These are phyloP conservation scores for Mesochorus sp. DNA, from an alignment of 2,888 invertebrate genomes.

Conservation along the genomic window DNA sequence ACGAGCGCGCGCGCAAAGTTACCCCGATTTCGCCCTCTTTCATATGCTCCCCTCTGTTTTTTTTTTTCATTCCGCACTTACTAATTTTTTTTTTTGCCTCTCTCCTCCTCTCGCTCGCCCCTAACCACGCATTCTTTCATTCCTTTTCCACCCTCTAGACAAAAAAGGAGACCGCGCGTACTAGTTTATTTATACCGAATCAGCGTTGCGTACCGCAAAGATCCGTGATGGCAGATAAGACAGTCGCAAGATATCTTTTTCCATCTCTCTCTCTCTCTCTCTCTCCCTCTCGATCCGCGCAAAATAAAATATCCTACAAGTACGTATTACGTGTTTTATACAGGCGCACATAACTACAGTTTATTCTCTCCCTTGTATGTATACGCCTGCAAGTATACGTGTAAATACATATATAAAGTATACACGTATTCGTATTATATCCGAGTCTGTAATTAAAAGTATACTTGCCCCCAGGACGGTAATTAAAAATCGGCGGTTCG, in stretches of 20 bases:
- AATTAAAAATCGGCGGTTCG: conserved; percentile 63
- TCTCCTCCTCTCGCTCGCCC: conserved; percentile 3
- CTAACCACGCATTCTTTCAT: conserved; percentile 14
- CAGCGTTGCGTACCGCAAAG: conserved; percentile 61
- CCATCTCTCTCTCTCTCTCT: not conserved
- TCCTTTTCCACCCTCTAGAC: conserved; percentile 38
- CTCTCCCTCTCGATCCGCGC: conserved; percentile 16
- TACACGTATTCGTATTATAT: conserved; percentile 49
- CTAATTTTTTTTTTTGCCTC: conserved; percentile 51
- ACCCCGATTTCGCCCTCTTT: conserved; percentile 47
- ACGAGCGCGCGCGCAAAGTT: conserved; percentile 45
- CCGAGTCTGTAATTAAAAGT: conserved; percentile 60
- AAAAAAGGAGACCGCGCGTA: conserved; percentile 47
- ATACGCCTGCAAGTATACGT: not conserved
- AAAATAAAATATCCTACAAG: conserved; percentile 57
- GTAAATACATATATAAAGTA: conserved; percentile 3
- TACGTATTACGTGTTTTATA: conserved; percentile 56
- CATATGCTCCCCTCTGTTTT: not conserved
- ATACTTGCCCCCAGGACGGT: conserved; percentile 57
- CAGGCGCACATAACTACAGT: conserved; percentile 31
- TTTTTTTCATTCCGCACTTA: conserved; percentile 35
- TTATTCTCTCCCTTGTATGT: conserved; percentile 23
- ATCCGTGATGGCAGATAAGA: conserved; percentile 53
- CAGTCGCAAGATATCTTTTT: conserved; percentile 33
- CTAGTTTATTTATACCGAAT: conserved; percentile 60